phyloP scores from a whole-genome alignment of 2,888 invertebrate genomes.

The Lysandra coridon region DNA sequence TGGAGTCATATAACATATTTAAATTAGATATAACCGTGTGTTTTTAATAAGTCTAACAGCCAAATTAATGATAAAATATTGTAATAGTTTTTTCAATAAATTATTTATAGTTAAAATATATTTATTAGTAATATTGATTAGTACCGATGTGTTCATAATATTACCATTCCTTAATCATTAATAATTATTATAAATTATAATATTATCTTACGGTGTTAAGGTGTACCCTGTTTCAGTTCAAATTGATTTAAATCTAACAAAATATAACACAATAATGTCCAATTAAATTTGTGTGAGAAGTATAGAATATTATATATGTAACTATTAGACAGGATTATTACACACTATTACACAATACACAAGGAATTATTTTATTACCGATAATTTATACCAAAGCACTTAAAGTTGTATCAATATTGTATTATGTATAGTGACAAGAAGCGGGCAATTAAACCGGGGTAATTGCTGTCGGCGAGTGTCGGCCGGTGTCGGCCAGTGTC shows the following conservation, averaged over 20 bases:
- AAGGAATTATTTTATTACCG: background rate
- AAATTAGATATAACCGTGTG: background rate
- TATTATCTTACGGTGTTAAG: too few relatives aligned
- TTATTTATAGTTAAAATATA: too few relatives aligned
- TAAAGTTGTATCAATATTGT: background rate
- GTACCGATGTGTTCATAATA: too few relatives aligned
- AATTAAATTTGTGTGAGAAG: too few relatives aligned
- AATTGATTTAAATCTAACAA: too few relatives aligned
- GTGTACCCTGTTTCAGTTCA: too few relatives aligned
- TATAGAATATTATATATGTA: too few relatives aligned
- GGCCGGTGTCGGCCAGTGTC: slow-evolving; percentile 1
- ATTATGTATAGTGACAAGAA: background rate
- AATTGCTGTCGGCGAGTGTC: background rate
- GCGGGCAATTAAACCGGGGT: background rate
- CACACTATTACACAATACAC: background rate
- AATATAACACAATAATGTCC: too few relatives aligned
- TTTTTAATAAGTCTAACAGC: background rate
- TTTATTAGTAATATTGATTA: too few relatives aligned
- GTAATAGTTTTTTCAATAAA: background rate
- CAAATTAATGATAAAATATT: background rate
- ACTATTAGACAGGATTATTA: too few relatives aligned
- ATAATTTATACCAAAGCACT: background rate
- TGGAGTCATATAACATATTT: background rate
- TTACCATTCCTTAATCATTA: too few relatives aligned
- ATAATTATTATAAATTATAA: too few relatives aligned